Evolutionary conservation across 2,888 invertebrate species (phyloP), one percentile per base, ranked within the genome.

Genomic region (Lasioglossum zephyrum): DNA sequence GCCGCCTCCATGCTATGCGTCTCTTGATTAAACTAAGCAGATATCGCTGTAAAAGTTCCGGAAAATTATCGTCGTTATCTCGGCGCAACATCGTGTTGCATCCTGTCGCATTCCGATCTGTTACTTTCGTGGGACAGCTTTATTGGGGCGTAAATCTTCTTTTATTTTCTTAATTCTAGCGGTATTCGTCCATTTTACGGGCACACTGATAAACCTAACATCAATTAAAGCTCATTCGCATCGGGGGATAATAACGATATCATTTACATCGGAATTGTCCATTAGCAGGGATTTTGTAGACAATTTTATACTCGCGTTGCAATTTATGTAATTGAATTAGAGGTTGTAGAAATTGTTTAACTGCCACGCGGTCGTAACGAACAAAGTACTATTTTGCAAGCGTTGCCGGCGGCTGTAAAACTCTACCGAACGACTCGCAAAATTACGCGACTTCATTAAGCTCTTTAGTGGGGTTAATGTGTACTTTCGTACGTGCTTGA

Each of bases 91-190:
- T 66, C 47, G 60, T 31, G 31, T 31, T 18, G 77, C 77, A 77
- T 72, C 73, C 31, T 77, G 77, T 81, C 77, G 77, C 81, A 81
- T 81, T 77, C 73, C 74, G 2, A 69, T 80, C 47, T 75, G 39
- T 70, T 70, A 60, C 22, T 72, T 63, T 39, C 36, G 53, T 11
- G 47, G 57, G 26, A 57, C 53, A 63, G 41, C 36, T 84, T 84
- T 84, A 78, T 41, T 53, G 74, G 22, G 1, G 1, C 66, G 47
- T 77, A 81, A 81, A 84, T 77, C 41, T 18, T 9, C 4, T 47
- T 53, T 63, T 70, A 57, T 63, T 47, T 80, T 76, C 31, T 66
- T 49, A 39, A 60, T 70, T 75, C 53, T 16, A 49, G 39, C 39
- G 8, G n/a, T 44, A 57, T 47, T 73, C 9, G 26, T 47, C n/a